These are phyloP conservation scores for Silvanus unidentatus DNA, from an alignment of 2,888 invertebrate species.

Conservation along the genomic window DNA sequence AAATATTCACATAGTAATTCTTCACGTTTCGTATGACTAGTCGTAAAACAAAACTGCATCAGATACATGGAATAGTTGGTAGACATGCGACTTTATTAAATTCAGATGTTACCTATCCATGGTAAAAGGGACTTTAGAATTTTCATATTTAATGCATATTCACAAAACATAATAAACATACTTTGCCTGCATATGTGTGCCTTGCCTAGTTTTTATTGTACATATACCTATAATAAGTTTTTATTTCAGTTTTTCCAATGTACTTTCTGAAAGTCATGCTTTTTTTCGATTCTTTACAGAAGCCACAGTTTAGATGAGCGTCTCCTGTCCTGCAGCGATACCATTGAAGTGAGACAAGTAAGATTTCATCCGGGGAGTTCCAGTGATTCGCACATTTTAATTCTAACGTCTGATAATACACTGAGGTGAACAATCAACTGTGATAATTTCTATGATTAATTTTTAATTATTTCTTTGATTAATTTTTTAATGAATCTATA, in stretches of 20 bases:
- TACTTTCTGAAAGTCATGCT: no score
- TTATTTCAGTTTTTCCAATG: no score
- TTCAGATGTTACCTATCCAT: neutral
- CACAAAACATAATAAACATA: no score
- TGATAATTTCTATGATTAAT: neutral
- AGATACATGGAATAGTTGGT: slow-evolving; percentile 18
- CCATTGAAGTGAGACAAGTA: slow-evolving; percentile 65
- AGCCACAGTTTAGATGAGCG: slow-evolving; percentile 68
- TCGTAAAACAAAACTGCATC: slow-evolving; percentile 24
- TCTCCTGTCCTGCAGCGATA: slow-evolving; percentile 62
- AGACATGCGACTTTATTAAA: slow-evolving; percentile 18
- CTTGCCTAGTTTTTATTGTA: no score
- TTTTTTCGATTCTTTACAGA: slow-evolving; percentile 53
- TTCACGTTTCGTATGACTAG: slow-evolving; percentile 23
- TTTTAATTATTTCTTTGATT: neutral
- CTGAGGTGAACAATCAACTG: slow-evolving; percentile 60
- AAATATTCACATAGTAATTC: slow-evolving; percentile 24
- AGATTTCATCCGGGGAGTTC: slow-evolving; percentile 84
- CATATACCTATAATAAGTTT: no score
- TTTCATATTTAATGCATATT: no score
- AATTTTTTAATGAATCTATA: slow-evolving; percentile 19
- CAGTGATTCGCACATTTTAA: slow-evolving; percentile 67
- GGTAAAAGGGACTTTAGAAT: no score
- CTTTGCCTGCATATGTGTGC: no score
- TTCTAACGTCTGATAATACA: slow-evolving; percentile 80